A percentile compares a stretch with the other conserved stretches of the same genome.
phyloP scores from a whole-genome alignment of 1,140 invertebrate species.

The Danaus plexippus region DNA sequence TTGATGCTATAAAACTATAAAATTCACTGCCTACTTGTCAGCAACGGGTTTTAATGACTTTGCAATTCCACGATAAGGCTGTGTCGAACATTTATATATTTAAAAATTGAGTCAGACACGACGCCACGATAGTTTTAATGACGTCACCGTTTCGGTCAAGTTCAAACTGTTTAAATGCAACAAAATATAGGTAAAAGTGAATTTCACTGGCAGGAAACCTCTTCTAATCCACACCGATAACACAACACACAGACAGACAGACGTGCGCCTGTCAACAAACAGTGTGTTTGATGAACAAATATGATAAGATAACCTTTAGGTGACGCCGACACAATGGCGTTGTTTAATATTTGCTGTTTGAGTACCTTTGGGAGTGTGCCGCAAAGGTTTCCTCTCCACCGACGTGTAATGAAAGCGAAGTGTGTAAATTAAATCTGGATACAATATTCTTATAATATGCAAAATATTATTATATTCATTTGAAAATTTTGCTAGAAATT shows the following conservation, averaged over 20 bases:
- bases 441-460: too few species aligned
- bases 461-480: too few species aligned
- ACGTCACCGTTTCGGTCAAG: not conserved
- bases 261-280: conserved; percentile 63
- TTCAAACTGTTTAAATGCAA: too few species aligned
- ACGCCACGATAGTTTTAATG: not conserved
- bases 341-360: conserved; percentile 60
- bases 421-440: too few species aligned
- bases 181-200: too few species aligned
- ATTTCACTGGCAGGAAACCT: conserved; percentile 29
- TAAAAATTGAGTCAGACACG: too few species aligned
- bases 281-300: conserved; percentile 53
- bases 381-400: conserved; percentile 36
- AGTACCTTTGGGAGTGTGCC: conserved; percentile 54
- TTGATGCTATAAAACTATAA: conserved; percentile 57
- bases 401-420: too few species aligned
- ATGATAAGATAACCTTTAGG: conserved; percentile 68
- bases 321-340: conserved; percentile 61
- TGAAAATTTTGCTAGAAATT: too few species aligned
- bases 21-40: conserved; percentile 56
- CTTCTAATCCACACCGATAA: conserved; percentile 52
- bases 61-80: not conserved
- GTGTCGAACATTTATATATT: not conserved
- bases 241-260: conserved; percentile 59
- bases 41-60: too few species aligned